phyloP scores from a whole-genome alignment of 2,797 vertebrate species.

The Sebastes hopkinsi region DNA sequence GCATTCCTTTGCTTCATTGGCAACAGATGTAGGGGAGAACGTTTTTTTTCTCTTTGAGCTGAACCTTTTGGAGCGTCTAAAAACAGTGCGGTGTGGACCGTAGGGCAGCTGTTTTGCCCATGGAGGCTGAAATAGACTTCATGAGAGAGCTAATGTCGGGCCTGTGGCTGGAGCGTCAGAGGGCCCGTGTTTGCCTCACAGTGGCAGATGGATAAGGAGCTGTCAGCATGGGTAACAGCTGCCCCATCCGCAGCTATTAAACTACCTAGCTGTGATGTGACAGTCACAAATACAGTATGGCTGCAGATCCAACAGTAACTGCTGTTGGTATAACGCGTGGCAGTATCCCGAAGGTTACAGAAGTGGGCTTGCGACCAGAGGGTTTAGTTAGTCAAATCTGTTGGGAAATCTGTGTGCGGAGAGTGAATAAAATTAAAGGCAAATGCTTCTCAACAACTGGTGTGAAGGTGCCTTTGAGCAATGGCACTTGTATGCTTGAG shows the following conservation, averaged over 20 bases:
- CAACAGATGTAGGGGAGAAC: conserved; percentile 83
- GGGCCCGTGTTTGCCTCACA: conserved; percentile 58
- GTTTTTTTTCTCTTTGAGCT: conserved; percentile 59
- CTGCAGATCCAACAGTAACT: conserved; percentile 30
- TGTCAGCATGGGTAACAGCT: conserved; percentile 75
- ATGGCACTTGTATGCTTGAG: not conserved
- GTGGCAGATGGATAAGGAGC: conserved; percentile 77
- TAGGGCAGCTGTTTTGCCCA: conserved; percentile 79
- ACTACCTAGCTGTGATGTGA: conserved; percentile 59
- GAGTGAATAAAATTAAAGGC: conserved; percentile 9
- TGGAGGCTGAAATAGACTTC: conserved; percentile 80
- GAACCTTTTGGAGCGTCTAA: conserved; percentile 78
- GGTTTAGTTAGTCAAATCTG: not conserved
- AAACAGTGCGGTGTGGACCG: conserved; percentile 68
- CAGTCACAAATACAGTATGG: conserved; percentile 14
- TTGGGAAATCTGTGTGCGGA: not conserved
- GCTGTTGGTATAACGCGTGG: not conserved
- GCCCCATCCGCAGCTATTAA: conserved; percentile 58
- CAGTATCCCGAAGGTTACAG: conserved; percentile 9
- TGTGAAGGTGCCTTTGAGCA: conserved; percentile 27
- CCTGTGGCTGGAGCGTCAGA: conserved; percentile 67
- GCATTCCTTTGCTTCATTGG: conserved; percentile 84
- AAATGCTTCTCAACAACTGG: conserved; percentile 3
- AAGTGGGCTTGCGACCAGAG: not conserved
- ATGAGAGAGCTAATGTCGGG: conserved; percentile 72